Conservation (phyloP, 1,140 invertebrate species). For the Aphidius gifuensis region DNA sequence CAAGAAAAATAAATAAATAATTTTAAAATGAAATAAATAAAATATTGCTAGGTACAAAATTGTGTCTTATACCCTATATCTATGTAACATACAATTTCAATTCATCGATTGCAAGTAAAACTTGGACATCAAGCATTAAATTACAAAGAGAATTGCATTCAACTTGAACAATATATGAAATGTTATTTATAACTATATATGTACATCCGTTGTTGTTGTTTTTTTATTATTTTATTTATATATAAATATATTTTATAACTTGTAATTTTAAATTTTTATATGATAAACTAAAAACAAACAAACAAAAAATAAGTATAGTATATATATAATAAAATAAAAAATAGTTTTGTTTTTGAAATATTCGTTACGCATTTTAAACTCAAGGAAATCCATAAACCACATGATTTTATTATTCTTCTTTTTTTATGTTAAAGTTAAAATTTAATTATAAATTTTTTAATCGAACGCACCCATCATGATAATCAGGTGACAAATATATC, state of each 20-base stretch:
- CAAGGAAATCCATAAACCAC: slow-evolving; percentile 20
- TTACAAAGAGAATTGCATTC: background rate
- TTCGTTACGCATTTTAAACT: slow-evolving; percentile 20
- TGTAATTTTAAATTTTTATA: slow-evolving; percentile 9
- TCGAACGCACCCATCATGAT: slow-evolving; percentile 25
- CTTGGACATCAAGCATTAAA: slow-evolving; percentile 9
- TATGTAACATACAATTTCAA: background rate
- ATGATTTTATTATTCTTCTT: slow-evolving; percentile 19
- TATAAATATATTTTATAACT: background rate
- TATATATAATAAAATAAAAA: background rate
- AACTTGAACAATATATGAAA: background rate
- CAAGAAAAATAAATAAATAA: background rate
- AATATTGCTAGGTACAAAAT: background rate
- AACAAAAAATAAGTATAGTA: slow-evolving; percentile 2
- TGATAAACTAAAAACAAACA: background rate
- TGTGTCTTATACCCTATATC: too few species aligned
- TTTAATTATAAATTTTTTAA: slow-evolving; percentile 22
- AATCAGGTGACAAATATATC: slow-evolving; percentile 22
- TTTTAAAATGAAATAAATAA: background rate
- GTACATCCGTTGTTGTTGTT: slow-evolving; percentile 9
- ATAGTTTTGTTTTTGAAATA: background rate
- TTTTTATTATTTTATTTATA: slow-evolving; percentile 8
- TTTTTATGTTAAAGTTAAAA: background rate
- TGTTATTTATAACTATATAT: too few species aligned
- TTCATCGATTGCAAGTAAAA: slow-evolving; percentile 6